Evolutionary conservation across 2,888 invertebrate genomes (phyloP).

Genomic region (Boloria selene): DNA sequence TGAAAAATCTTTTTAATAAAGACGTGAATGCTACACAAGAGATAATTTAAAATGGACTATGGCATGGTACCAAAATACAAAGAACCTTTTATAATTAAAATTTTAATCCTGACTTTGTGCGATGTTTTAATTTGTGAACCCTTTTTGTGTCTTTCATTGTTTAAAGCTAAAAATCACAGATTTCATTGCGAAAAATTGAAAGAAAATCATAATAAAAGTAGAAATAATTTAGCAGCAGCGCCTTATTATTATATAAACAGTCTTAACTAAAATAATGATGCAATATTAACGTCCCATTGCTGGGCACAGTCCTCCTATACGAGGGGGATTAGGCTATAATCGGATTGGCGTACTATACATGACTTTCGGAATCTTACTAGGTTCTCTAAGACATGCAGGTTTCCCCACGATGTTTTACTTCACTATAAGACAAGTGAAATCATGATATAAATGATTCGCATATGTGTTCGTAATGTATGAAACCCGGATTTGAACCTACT

Average conservation of each 20-base stretch:
- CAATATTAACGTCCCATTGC: too few relatives aligned
- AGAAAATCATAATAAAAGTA: slow-evolving; percentile 12
- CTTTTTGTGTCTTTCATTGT: slow-evolving; percentile 31
- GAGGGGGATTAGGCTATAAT: too few relatives aligned
- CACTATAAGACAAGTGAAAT: too few relatives aligned
- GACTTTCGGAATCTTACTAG: too few relatives aligned
- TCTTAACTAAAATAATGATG: neutral
- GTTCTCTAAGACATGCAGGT: too few relatives aligned
- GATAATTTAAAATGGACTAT: slow-evolving; percentile 33
- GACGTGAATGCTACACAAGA: slow-evolving; percentile 13
- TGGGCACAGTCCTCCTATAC: too few relatives aligned
- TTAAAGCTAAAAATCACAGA: slow-evolving; percentile 21
- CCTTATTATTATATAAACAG: neutral
- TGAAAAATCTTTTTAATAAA: slow-evolving; percentile 13
- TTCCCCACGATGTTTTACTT: too few relatives aligned
- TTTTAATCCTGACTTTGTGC: slow-evolving; percentile 40
- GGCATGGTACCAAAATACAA: slow-evolving; percentile 30
- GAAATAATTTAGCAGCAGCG: slow-evolving; percentile 7
- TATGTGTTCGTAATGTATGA: too few relatives aligned
- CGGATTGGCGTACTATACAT: too few relatives aligned
- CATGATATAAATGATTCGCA: too few relatives aligned
- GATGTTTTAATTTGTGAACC: slow-evolving; percentile 39
- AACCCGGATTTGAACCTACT: too few relatives aligned
- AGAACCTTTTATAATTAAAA: slow-evolving; percentile 39
- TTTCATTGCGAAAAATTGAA: slow-evolving; percentile 22